Evolutionary conservation across 2,888 invertebrate genomes (phyloP).

Genomic region (Calephelis perditalis): DNA sequence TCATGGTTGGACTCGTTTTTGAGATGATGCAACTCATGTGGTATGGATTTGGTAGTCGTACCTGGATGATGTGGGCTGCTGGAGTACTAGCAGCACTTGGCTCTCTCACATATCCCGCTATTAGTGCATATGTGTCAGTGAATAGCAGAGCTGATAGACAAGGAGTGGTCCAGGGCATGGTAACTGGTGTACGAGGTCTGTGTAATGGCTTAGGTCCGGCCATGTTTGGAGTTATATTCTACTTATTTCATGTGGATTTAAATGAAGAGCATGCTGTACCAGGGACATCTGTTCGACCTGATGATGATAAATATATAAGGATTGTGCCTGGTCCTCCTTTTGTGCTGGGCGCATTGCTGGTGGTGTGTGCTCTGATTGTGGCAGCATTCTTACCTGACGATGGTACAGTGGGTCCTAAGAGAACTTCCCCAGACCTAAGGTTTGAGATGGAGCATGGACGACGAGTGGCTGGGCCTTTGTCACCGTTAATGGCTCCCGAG

Average conservation of each 20-base stretch:
- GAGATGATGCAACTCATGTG: constrained; percentile 98
- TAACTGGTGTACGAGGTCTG: constrained; percentile 98
- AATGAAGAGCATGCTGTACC: constrained; percentile 82
- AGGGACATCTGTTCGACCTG: constrained; percentile 41
- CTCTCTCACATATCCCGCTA: constrained; percentile 98
- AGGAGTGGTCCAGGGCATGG: constrained; percentile 97
- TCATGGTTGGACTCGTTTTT: constrained; percentile 96
- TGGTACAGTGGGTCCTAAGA: constrained; percentile 50
- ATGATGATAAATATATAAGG: constrained; percentile 79
- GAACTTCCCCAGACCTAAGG: constrained; percentile 84
- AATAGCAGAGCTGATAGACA: constrained; percentile 99
- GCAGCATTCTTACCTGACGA: constrained; percentile 91
- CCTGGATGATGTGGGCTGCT: constrained; percentile 99
- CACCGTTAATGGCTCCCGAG: constrained; percentile 88
- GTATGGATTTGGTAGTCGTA: constrained; percentile 97
- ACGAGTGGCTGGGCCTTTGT: constrained; percentile 86
- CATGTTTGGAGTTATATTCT: constrained; percentile 98
- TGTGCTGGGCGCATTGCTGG: constrained; percentile 97
- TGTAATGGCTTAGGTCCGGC: constrained; percentile 99
- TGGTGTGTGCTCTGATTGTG: constrained; percentile 96
- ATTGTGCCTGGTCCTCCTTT: constrained; percentile 98
- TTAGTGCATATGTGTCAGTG: constrained; percentile 98
- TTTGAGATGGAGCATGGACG: constrained; percentile 89
- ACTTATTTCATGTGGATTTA: constrained; percentile 98
- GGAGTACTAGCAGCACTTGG: constrained; percentile 97